Conservation (phyloP, 2,113 vertebrate species). For the Bos indicus region DNA sequence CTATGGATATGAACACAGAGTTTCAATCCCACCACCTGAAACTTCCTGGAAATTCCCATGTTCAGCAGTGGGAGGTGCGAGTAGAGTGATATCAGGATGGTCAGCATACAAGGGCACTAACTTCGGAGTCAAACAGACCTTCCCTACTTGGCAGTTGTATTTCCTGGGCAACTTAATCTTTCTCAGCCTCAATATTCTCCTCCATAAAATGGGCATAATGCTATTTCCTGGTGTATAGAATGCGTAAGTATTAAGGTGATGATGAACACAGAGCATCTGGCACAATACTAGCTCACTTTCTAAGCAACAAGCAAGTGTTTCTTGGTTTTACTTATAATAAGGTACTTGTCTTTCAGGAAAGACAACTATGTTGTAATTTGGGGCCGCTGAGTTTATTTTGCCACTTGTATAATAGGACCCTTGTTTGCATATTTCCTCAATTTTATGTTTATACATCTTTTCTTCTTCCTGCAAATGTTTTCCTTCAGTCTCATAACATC, state of each 20-base stretch:
- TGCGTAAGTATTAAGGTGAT: not conserved
- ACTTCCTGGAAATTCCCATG: not conserved
- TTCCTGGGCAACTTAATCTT: not conserved
- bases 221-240: not conserved
- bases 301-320: not conserved
- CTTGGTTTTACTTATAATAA: not conserved
- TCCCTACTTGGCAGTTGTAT: not conserved
- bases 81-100: not conserved
- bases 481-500: not conserved
- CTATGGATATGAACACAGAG: not conserved
- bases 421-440: slow-evolving; percentile 44
- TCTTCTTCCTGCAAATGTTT: slow-evolving; percentile 32
- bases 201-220: not conserved
- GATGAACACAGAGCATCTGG: not conserved
- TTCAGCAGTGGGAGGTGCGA: not conserved
- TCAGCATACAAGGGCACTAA: not conserved
- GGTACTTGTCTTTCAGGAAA: slow-evolving; percentile 13
- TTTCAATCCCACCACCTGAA: not conserved
- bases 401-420: slow-evolving; percentile 26
- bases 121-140: not conserved
- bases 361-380: slow-evolving; percentile 28
- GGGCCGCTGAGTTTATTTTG: slow-evolving; percentile 6
- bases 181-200: not conserved
- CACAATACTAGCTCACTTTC: not conserved
- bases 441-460: slow-evolving; percentile 52